Evolutionary conservation across 1,140 invertebrate genomes (phyloP), one percentile per base, ranked within the genome.

Genomic region (Drosophila erecta): DNA sequence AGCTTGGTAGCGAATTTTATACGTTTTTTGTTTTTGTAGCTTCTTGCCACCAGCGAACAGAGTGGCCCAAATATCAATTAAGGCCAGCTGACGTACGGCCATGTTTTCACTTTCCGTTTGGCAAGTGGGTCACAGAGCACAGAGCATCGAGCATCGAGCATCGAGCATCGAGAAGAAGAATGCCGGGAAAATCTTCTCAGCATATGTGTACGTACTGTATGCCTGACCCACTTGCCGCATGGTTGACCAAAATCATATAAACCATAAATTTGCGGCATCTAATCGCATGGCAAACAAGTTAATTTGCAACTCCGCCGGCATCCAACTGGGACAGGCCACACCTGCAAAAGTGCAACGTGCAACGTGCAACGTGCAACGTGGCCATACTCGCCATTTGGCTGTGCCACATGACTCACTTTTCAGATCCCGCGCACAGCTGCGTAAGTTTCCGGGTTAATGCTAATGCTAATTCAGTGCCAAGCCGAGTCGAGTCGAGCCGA

Each of bases 371-470:
- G 46, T 64, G 66, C 76, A 56, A 35, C 38, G 56, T 43, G n/a
- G 33, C 58, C 30, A 15, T 62, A 60, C 57, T 30, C 14, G 46
- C 46, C 46, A 44, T 41, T 22, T 41, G 30, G 22, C 53, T 38
- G 49, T 72, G 65, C 65, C n/a, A 50, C 69, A 70, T 66, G 58
- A 65, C 33, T 43, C 60, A 44, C 15, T 20, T 7, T 41, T n/a
- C 17, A 27, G 53, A 33, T 35, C 49, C 49, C 49, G 44, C 49
- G 44, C 60, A 12, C 75, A 78, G 65, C 75, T 66, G 66, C 80
- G 62, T 70, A 51, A 70, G 84, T 89, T 87, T 87, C 83, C 83
- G 83, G 83, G 83, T 83, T 87, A 85, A 79, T 77, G 80, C 74
- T 87, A 85, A 79, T 86, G 76, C 74, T 75, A 78, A 83, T 83